Percentiles rank a stretch among this genome's conserved stretches.
These are phyloP conservation scores for Eulithis prunata DNA, from an alignment of 2,888 invertebrate genomes.

Conservation along the genomic window DNA sequence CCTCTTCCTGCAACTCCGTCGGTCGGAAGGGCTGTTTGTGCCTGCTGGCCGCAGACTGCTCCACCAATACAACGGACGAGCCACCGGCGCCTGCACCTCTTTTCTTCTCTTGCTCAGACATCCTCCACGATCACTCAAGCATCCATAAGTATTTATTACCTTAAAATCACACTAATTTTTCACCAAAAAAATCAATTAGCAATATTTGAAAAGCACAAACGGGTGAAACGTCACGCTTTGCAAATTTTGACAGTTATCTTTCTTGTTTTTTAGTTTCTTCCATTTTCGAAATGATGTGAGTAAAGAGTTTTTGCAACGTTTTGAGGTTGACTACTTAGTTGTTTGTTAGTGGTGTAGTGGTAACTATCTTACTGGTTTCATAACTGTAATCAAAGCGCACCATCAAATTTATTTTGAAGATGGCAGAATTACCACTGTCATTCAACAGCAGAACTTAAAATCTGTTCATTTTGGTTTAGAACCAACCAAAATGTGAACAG, in stretches of 20 bases:
- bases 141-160: slow-evolving; percentile 62
- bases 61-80: slow-evolving; percentile 58
- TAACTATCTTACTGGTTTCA: too few relatives aligned
- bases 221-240: slow-evolving; percentile 69
- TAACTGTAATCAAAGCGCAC: neutral
- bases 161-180: slow-evolving; percentile 59
- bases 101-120: slow-evolving; percentile 72
- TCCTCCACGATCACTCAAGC: slow-evolving; percentile 58
- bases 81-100: slow-evolving; percentile 47
- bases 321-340: neutral
- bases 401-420: neutral
- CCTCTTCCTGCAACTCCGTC: slow-evolving; percentile 57
- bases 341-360: too few relatives aligned
- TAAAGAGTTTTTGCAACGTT: slow-evolving; percentile 45
- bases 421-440: too few relatives aligned
- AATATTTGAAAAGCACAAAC: slow-evolving; percentile 64
- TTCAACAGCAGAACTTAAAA: too few relatives aligned
- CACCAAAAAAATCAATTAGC: slow-evolving; percentile 56
- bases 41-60: slow-evolving; percentile 55
- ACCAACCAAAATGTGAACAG: too few relatives aligned
- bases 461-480: too few relatives aligned
- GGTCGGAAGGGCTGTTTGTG: slow-evolving; percentile 59
- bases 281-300: slow-evolving; percentile 62
- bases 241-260: slow-evolving; percentile 72
- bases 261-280: slow-evolving; percentile 65